Evolutionary conservation across 2,888 invertebrate species (phyloP).

Genomic region (Cephus sareptanus): DNA sequence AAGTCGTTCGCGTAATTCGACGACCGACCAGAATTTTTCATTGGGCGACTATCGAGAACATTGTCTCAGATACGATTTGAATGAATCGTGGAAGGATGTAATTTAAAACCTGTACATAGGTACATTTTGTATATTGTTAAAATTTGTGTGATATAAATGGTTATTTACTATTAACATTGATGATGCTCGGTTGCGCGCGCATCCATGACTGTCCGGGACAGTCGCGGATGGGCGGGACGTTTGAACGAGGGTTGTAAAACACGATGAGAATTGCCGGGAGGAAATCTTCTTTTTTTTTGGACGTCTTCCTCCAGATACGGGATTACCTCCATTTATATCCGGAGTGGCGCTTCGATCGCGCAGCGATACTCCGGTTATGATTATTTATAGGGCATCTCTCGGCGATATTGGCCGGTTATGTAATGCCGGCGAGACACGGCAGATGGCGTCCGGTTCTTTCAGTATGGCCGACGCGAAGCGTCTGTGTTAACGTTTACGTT

Average conservation of each 20-base stretch:
- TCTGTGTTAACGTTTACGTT: background rate
- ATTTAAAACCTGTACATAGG: slow-evolving; percentile 65
- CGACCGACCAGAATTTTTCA: background rate
- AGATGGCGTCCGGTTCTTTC: background rate
- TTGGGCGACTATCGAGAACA: background rate
- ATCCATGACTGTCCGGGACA: background rate
- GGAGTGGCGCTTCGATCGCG: background rate
- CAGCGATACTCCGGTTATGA: background rate
- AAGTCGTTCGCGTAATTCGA: slow-evolving; percentile 27
- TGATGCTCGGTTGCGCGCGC: slow-evolving; percentile 9
- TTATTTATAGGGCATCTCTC: background rate
- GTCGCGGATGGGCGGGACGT: background rate
- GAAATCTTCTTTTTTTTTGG: background rate
- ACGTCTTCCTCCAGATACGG: background rate
- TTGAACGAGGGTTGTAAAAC: slow-evolving; percentile 4
- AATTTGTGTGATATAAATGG: slow-evolving; percentile 67
- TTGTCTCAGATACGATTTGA: background rate
- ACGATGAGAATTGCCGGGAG: background rate
- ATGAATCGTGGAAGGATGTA: slow-evolving; percentile 51
- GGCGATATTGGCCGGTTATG: background rate
- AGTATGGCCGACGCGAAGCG: background rate
- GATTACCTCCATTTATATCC: background rate
- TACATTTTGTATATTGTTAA: slow-evolving; percentile 67
- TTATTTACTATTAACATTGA: slow-evolving; percentile 57
- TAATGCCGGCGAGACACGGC: background rate